Evolutionary conservation across 2,797 vertebrate species (phyloP), one percentile per base, ranked within the genome.

Genomic region (Jordanella pulchra): DNA sequence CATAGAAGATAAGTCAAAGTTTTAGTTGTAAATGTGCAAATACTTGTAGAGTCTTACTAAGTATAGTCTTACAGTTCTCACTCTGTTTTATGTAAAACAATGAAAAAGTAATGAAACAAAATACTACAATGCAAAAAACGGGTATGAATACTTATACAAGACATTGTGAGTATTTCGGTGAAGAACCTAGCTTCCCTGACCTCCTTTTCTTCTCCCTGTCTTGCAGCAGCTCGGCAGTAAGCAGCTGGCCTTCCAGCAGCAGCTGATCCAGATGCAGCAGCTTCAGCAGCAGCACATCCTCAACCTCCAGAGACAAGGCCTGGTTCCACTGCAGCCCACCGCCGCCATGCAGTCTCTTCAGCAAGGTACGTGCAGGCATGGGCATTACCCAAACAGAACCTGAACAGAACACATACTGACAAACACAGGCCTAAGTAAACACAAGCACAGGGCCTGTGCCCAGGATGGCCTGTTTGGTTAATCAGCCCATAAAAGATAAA

Each of bases 241-340:
- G 93, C 97, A 99, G 96, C 94, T 99, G 94, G 97, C 97, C 84
- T 99, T 99, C 94, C 98, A 99, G 94, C 98, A 99, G 94, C 98
- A 99, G 96, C 94, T 99, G 89, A 95, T 99, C 88, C 98, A 99
- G 93, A 99, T 99, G 97, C 97, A 99, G 94, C 97, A 99, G 93
- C 93, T 99, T 77, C 98, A 99, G 92, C 98, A 99, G 93, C 97
- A 99, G 93, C 98, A 99, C 92, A 95, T 99, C 92, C 95, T 99
- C 90, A 98, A 97, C 94, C 96, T 99, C 84, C 98, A 99, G 94
- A 96, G 98, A 91, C 97, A 99, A 91, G 97, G 97, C 81, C 94
- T 99, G 91, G 97, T 98, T 87, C 96, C 96, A 86, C 92, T 99
- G 84, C 97, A 97, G 60, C 96, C 97, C 0, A 95, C 96, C 0